A percentile compares a stretch with the other conserved stretches of the same genome.
These are phyloP conservation scores for Muraenolepis orangiensis DNA, from an alignment of 2,797 vertebrate genomes.

Conservation along the genomic window DNA sequence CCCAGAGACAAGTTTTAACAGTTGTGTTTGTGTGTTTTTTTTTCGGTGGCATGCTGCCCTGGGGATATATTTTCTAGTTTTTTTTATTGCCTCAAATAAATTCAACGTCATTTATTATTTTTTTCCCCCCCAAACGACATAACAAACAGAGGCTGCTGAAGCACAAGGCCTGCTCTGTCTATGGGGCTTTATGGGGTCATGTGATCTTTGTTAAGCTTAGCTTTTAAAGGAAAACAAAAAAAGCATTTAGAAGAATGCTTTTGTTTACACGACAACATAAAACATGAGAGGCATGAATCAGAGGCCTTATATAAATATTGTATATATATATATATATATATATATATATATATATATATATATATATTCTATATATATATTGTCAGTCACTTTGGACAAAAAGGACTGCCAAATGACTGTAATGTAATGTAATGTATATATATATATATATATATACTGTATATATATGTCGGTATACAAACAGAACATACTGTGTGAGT, in stretches of 20 bases:
- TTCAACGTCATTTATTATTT: constrained; percentile 62
- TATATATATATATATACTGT: no score
- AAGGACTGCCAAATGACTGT: no score
- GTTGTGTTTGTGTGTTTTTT: constrained; percentile 74
- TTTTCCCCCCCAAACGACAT: constrained; percentile 65
- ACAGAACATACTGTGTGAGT: background rate
- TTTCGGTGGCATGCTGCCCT: constrained; percentile 66
- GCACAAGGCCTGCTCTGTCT: constrained; percentile 11
- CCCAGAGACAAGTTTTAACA: constrained; percentile 71
- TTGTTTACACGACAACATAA: background rate
- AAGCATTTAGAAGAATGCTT: constrained; percentile 21
- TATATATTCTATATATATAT: no score
- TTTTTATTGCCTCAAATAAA: constrained; percentile 76
- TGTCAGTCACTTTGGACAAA: no score
- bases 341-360: no score
- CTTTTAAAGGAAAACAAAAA: constrained; percentile 29
- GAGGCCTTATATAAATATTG: background rate
- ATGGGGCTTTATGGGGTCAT: constrained; percentile 39
- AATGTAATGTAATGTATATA: no score
- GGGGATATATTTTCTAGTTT: constrained; percentile 63
- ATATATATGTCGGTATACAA: no score
- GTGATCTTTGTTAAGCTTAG: constrained; percentile 20
- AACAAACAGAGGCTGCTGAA: constrained; percentile 60
- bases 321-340: no score
- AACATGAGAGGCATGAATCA: background rate